Evolutionary conservation across 2,113 vertebrate species (phyloP), one percentile per base, ranked within the genome.

Genomic region (Edolisoma coerulescens): DNA sequence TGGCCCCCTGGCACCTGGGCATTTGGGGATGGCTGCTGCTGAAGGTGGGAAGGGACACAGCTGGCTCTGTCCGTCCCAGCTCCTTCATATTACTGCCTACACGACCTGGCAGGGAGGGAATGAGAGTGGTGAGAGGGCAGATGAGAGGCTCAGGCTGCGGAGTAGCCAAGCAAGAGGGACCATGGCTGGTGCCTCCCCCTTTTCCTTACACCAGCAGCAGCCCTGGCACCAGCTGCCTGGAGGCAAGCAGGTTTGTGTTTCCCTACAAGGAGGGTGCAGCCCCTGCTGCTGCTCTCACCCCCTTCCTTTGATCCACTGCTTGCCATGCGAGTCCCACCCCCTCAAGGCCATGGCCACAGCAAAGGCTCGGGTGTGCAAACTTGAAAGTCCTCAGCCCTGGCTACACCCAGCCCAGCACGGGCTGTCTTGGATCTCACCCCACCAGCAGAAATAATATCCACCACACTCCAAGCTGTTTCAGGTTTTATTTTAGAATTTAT

Each of bases 401-500:
- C 49, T 28, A n/a, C 42, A 56, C 33, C 47, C 13, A 22, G 81
- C 39, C 21, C 37, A 39, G 60, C 23, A 13, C 0, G 33, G 44
- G 64, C 57, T 68, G 52, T 64, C 65, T 27, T 8, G n/a, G 42
- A 30, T 35, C 65, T 85, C 45, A 60, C 13, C 71, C 60, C 76
- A 44, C 30, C 78, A 8, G 47, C 2, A 80, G 67, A 97, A 96
- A 44, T 41, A 96, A 89, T 37, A 83, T 9, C 57, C 93, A 23
- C 56, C 69, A 97, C 90, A 84, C 84, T 33, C 32, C 33, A 45
- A 95, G 94, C 90, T 92, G 86, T 98, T 98, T 96, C 52, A 96
- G 97, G 94, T 96, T 99, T 98, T 99, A 98, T 97, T 99, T 99
- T 98, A 98, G 99, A 99, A 99, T 99, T 98, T 98, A 99, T 99